These are phyloP conservation scores for Hydrolagus colliei DNA, from an alignment of 2,797 vertebrate genomes.

Conservation along the genomic window DNA sequence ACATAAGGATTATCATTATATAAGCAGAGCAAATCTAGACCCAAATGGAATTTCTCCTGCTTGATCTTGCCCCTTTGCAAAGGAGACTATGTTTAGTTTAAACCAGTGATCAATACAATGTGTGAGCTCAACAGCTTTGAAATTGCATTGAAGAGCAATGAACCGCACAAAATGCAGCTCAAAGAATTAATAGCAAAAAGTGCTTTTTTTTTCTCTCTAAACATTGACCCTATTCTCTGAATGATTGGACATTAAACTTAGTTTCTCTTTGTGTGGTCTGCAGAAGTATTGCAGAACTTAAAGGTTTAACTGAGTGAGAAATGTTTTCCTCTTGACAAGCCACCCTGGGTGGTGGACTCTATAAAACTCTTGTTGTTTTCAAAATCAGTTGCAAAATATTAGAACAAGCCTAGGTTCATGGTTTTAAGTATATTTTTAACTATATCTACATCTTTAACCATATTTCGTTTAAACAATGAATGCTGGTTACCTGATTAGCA, in stretches of 20 bases:
- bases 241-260: background rate
- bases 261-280: background rate
- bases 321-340: background rate
- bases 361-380: too few species aligned
- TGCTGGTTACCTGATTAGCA: too few species aligned
- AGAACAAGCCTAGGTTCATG: too few species aligned
- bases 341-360: too few species aligned
- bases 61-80: too few species aligned
- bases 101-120: constrained; percentile 3
- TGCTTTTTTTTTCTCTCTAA: background rate
- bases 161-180: background rate
- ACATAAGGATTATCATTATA: too few species aligned
- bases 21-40: too few species aligned
- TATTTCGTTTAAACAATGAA: too few species aligned
- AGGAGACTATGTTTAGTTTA: background rate
- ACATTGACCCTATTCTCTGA: background rate
- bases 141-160: background rate
- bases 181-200: background rate
- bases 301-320: background rate
- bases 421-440: too few species aligned
- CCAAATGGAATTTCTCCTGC: too few species aligned
- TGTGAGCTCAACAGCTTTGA: background rate
- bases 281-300: background rate
- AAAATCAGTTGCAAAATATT: too few species aligned
- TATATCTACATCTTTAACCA: too few species aligned